A percentile compares a stretch with the other conserved stretches of the same genome.
Evolutionary conservation across 2,888 invertebrate genomes (phyloP).

Genomic region (Ichneumoninae sp.): DNA sequence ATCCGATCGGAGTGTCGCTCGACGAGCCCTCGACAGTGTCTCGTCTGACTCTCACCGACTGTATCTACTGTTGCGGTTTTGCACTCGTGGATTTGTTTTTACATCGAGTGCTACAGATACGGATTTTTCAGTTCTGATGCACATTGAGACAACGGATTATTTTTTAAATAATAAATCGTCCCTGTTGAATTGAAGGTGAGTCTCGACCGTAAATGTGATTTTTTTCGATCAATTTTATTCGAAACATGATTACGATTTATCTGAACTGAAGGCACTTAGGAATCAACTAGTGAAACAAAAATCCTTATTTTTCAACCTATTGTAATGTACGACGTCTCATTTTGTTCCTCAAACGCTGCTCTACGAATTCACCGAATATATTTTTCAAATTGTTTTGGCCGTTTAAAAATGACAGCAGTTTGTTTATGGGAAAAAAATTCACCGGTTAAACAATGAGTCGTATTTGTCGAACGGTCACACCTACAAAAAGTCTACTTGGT

Average conservation of each 20-base stretch:
- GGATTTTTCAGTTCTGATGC: background rate
- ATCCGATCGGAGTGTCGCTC: constrained; percentile 34
- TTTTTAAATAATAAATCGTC: background rate
- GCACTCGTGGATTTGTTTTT: constrained; percentile 8
- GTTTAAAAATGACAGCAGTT: too few relatives aligned
- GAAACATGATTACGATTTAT: background rate
- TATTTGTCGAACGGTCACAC: too few relatives aligned
- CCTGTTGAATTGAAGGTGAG: background rate
- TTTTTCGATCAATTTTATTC: background rate
- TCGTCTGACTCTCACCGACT: constrained; percentile 37
- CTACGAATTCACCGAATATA: too few relatives aligned
- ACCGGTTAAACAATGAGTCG: too few relatives aligned
- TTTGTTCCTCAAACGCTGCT: too few relatives aligned
- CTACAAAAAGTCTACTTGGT: too few relatives aligned
- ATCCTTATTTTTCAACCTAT: too few relatives aligned
- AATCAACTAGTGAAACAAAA: too few relatives aligned
- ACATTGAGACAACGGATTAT: background rate
- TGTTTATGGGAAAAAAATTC: too few relatives aligned
- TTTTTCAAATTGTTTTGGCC: too few relatives aligned
- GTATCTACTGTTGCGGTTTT: constrained; percentile 41
- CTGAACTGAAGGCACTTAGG: too few relatives aligned
- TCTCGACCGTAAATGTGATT: background rate
- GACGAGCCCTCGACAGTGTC: constrained; percentile 20
- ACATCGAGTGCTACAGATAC: constrained; percentile 7
- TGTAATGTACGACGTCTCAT: too few relatives aligned